Evolutionary conservation across 2,888 invertebrate genomes (phyloP).

Genomic region (Netelia melanura): DNA sequence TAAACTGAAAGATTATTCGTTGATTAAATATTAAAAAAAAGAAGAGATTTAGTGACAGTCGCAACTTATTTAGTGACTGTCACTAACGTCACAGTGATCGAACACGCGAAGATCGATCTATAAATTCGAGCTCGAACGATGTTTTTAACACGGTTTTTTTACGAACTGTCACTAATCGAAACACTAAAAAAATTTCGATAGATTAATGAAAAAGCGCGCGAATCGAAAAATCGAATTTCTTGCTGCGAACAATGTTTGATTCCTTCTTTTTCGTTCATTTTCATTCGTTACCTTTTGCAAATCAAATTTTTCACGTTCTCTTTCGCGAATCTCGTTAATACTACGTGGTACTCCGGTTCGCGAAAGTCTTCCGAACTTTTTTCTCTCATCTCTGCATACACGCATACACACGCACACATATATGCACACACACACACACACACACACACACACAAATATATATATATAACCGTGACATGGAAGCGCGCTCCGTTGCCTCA

Average conservation of each 20-base stretch:
- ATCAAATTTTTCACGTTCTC: neutral
- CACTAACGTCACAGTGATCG: no score
- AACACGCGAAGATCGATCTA: no score
- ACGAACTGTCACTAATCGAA: neutral
- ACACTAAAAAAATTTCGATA: neutral
- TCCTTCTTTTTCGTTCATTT: neutral
- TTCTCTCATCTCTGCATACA: neutral
- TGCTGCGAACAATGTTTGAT: neutral
- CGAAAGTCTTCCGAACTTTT: neutral
- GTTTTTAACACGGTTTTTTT: no score
- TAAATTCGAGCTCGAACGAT: no score
- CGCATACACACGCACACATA: neutral
- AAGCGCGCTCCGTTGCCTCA: slow-evolving; percentile 75
- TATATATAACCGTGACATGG: slow-evolving; percentile 60
- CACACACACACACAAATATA: neutral
- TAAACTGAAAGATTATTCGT: no score
- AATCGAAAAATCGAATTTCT: neutral
- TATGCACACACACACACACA: neutral
- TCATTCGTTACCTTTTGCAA: neutral
- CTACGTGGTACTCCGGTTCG: neutral
- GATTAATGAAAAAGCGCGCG: neutral
- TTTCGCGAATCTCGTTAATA: slow-evolving; percentile 13
- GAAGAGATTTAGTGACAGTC: no score
- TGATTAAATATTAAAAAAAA: no score
- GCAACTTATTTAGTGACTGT: no score